Evolutionary conservation across 2,888 invertebrate genomes (phyloP), one percentile per base, ranked within the genome.

Genomic region (Synergus itoensis): DNA sequence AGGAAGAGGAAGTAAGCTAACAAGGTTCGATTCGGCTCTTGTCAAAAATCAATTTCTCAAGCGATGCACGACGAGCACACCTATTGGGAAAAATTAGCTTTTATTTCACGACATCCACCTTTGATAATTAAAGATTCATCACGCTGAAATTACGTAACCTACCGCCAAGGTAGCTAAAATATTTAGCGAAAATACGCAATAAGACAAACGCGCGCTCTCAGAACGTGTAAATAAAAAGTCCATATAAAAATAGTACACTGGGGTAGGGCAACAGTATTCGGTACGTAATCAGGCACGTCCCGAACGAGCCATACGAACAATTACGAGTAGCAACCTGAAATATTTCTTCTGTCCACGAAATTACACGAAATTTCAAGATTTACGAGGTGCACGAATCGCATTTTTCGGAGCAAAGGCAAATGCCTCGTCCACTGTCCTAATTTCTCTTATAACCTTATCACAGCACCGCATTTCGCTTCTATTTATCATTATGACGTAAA

Each of bases 241-340:
- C 79, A 85, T 87, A 85, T 84, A 89, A 89, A 89, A 89, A 89
- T 89, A 89, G 89, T 89, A 86, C 84, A 80, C 83, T 80, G 83
- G 85, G 88, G 86, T 86, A 85, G 84, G 86, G 86, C 75, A 73
- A 80, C 81, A 81, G 65, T 65, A 65, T 65, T 65, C 65, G 65
- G 73, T 53, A 73, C 73, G 73, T 73, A 73, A 73, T 73, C 73
- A 73, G 53, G 73, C 73, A 64, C 64, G 40, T 65, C 65, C 65
- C 81, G 80, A 73, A 79, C 79, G 69, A 80, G 79, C 60, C 67
- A 45, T 43, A 43, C 41, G 67, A 40, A 67, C 40, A 45, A 67
- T 40, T 67, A 67, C 41, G 41, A 67, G 40, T 45, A 76, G 76
- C 76, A 76, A 63, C 41, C 21, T 76, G 41, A 63, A 62, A 76